A percentile compares a stretch with the other conserved stretches of the same genome.
phyloP scores from a whole-genome alignment of 2,888 invertebrate genomes.

The Isotomurus palustris region DNA sequence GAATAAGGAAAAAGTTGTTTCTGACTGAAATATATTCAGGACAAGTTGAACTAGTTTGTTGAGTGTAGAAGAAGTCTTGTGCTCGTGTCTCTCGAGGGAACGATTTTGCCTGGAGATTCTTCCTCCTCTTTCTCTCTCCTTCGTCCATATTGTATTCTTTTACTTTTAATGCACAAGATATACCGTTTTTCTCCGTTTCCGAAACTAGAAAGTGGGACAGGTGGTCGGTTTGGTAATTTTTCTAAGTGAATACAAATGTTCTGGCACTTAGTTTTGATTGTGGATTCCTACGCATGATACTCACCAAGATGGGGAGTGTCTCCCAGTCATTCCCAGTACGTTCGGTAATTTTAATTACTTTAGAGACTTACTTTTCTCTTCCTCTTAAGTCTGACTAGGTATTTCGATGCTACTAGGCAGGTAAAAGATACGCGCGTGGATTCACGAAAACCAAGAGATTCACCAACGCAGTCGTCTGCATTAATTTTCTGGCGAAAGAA shows the following conservation, averaged over 20 bases:
- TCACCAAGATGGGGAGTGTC: background rate
- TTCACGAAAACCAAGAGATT: too few relatives aligned
- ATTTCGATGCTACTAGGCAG: too few relatives aligned
- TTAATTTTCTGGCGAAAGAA: too few relatives aligned
- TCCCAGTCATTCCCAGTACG: too few relatives aligned
- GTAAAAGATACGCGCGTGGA: too few relatives aligned
- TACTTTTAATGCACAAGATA: constrained; percentile 1
- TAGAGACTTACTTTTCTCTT: too few relatives aligned
- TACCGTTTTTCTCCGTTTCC: background rate
- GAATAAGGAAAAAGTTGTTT: too few relatives aligned
- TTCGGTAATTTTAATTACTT: constrained; percentile 7
- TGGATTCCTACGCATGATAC: background rate
- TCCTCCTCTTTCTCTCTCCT: background rate
- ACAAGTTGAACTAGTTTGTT: background rate
- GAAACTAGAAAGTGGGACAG: background rate
- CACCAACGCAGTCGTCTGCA: too few relatives aligned
- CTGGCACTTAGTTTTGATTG: constrained; percentile 1
- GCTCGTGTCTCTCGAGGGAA: background rate
- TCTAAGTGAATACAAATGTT: background rate
- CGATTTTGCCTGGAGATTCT: background rate
- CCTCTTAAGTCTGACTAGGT: too few relatives aligned
- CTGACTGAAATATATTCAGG: constrained; percentile 1
- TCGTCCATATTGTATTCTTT: too few relatives aligned
- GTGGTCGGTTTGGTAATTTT: background rate
- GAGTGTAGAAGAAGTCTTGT: background rate